Conservation (phyloP, 1,140 invertebrate species). For the Drosophila leontia region DNA sequence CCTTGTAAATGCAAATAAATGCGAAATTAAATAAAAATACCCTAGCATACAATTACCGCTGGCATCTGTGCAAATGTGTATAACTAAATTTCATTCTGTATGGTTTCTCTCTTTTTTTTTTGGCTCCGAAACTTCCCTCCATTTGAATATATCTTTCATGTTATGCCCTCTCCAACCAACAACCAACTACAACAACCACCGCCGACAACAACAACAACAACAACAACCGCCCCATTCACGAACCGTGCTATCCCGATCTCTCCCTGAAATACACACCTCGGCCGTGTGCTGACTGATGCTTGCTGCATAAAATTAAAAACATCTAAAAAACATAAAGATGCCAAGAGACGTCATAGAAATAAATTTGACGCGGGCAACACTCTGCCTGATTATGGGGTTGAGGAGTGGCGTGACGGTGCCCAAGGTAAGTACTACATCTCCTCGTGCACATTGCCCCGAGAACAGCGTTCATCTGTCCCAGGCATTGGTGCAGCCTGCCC, state of each 20-base stretch:
- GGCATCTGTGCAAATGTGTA: slow-evolving; percentile 40
- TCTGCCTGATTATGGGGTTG: slow-evolving; percentile 84
- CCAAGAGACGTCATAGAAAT: slow-evolving; percentile 84
- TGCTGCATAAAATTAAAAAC: slow-evolving; percentile 79
- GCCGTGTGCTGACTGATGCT: slow-evolving; percentile 56
- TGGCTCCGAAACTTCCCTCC: slow-evolving; percentile 35
- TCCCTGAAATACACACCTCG: slow-evolving; percentile 30
- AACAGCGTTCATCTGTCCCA: slow-evolving; percentile 2
- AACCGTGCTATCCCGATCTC: slow-evolving; percentile 51
- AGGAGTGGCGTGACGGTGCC: slow-evolving; percentile 85
- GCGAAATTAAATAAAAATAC: slow-evolving; percentile 80
- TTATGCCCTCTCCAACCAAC: slow-evolving; percentile 52
- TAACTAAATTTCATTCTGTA: slow-evolving; percentile 65
- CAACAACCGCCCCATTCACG: slow-evolving; percentile 62
- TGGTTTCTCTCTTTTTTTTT: slow-evolving; percentile 43
- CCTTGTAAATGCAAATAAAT: slow-evolving; percentile 76
- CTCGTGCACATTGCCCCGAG: slow-evolving; percentile 6
- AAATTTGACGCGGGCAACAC: slow-evolving; percentile 84
- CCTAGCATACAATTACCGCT: slow-evolving; percentile 62
- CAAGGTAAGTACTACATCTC: slow-evolving; percentile 77
- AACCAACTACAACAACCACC: slow-evolving; percentile 26
- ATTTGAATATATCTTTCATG: slow-evolving; percentile 73
- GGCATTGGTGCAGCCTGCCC: neutral
- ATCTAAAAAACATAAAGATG: slow-evolving; percentile 74
- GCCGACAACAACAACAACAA: slow-evolving; percentile 35